Percentiles rank a stretch among this genome's conserved stretches.
phyloP scores from a whole-genome alignment of 2,797 vertebrate species.

The Pitangus sulphuratus region DNA sequence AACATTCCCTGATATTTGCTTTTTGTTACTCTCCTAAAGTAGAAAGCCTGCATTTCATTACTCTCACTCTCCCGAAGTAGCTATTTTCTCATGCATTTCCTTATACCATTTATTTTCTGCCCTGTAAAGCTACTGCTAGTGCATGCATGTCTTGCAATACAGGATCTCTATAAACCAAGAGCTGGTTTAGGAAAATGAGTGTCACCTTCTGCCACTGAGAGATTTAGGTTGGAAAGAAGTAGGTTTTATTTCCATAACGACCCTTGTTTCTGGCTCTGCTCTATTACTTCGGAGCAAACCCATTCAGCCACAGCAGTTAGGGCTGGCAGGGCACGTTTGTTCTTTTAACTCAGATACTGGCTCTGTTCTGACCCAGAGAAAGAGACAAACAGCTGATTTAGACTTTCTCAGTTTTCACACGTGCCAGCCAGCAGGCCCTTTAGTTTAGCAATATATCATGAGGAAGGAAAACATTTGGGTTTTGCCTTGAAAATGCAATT shows the following conservation, averaged over 20 bases:
- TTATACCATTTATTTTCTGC: background rate
- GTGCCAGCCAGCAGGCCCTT: background rate
- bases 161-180: background rate
- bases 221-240: background rate
- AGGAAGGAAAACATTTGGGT: background rate
- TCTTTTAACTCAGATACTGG: background rate
- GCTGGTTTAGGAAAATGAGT: background rate
- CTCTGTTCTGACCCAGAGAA: background rate
- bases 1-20: background rate
- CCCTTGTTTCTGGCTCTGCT: background rate
- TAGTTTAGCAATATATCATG: background rate
- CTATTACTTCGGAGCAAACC: background rate
- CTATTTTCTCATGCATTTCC: background rate
- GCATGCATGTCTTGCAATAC: background rate
- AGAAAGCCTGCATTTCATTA: background rate
- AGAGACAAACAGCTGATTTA: background rate
- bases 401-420: background rate
- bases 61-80: background rate
- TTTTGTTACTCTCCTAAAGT: background rate
- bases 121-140: background rate
- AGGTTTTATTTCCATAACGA: conserved; percentile 6
- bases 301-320: background rate
- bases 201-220: background rate
- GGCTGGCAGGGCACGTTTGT: background rate
- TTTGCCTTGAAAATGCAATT: background rate